Base-by-base conservation (phyloP, 2,888 invertebrate genomes). In the Linnaemya tessellans region DNA sequence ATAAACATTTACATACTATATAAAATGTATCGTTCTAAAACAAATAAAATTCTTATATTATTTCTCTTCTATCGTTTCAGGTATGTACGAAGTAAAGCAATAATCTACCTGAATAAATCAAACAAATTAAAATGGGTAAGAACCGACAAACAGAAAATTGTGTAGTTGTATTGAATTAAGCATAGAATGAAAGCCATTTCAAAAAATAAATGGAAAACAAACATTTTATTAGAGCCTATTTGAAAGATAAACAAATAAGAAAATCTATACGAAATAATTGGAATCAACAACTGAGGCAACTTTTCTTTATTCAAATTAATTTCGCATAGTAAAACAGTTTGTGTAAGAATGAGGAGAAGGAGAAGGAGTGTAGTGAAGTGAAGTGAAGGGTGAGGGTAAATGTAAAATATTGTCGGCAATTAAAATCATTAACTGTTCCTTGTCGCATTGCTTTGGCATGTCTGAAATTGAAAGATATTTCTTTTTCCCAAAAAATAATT, bases 241-340 rank as follows among this genome's bases (percentile, higher is more conserved):
- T 51, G 49, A n/a, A 10, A 35, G 25, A 20, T 4, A 11, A 18
- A 51, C 7, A 10, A 60, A 7, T n/a, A 56, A 56, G 38, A 15
- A 70, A 35, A 54, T 54, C 20, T 38, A 35, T 38, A 51, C 13
- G 51, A 51, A 51, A 49, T 51, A 70, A 54, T 70, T 70, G 51
- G 5, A 22, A 22, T 22, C 38, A 38, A 38, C 4, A 68, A 41
- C 10, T 13, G 11, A 10, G 11, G 3, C 4, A 54, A 5, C 10
- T 54, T 22, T 54, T 22, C 10, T 54, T 54, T 54, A 11, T 54
- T 54, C 38, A 1, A 38, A 38, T 38, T 38, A 38, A 38, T 3
- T 38, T 38, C 1, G 1, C 8, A 38, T 38, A 9, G 9, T 38
- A 5, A 38, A 38, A n/a, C n/a, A n/a, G n/a, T n/a, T n/a, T n/a